Evolutionary conservation across 2,888 invertebrate genomes (phyloP), one percentile per base, ranked within the genome.

Genomic region (Lasioglossum lativentre): DNA sequence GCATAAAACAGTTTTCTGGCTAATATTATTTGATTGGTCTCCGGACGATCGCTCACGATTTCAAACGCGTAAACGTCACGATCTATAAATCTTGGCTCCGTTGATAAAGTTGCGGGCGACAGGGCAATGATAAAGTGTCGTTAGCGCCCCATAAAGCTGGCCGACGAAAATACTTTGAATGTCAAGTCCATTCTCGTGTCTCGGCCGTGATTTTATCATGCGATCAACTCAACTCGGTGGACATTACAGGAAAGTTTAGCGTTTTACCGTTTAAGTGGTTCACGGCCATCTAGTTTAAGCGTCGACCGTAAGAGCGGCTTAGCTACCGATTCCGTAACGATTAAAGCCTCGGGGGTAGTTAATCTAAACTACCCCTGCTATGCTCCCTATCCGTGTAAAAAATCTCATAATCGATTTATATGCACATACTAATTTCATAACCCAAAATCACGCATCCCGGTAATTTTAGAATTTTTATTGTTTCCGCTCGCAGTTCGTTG

Each of bases 221-320:
- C 23, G 71, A 70, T 56, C 34, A 38, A 45, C 86, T 80, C 87
- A 52, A 52, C 52, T 52, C 52, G 12, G 87, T 30, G 56, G 87
- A 83, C 85, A 87, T 82, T 83, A 74, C 82, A 88, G 88, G 85
- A 72, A 66, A 87, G 70, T 82, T 80, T 63, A 59, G 66, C 79
- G 75, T 82, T 85, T 88, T 93, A 93, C 91, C 93, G 81, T 86
- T 89, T 71, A 88, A 93, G 88, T 87, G 81, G 78, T 70, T 73
- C 77, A 70, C 88, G 78, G 72, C 76, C 63, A 89, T 89, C 87
- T 93, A 94, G 94, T 94, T 94, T 92, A 89, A 86, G 87, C 76
- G 30, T 77, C 68, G 71, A 73, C 93, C 94, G 94, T 92, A 91
- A 94, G 94, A 93, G 94, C 88, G 94, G 87, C 91, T 91, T 90